Conservation (phyloP, 2,797 vertebrate species). For the Acipenser ruthenus region DNA sequence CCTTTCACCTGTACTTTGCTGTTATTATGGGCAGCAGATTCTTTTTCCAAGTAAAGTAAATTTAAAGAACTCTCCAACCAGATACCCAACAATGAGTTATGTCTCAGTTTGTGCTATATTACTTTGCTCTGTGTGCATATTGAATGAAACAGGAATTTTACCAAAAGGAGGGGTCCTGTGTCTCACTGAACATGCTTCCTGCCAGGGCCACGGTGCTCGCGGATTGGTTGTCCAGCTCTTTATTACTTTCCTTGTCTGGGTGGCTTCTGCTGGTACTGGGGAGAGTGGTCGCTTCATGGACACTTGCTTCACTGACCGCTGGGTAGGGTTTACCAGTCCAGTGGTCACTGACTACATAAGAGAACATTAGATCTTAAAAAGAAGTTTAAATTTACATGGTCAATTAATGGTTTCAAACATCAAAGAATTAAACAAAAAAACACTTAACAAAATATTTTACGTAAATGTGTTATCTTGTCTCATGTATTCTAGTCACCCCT, state of each 20-base stretch:
- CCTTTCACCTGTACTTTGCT: no score
- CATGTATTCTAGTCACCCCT: no score
- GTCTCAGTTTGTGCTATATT: no score
- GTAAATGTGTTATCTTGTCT: not conserved
- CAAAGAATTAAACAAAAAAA: not conserved
- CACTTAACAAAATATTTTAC: no score
- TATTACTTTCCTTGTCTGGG: conserved; percentile 27
- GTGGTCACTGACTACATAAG: conserved; percentile 75
- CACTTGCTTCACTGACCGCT: conserved; percentile 39
- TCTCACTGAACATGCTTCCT: conserved; percentile 42
- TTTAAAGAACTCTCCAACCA: no score
- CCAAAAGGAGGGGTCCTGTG: conserved; percentile 49
- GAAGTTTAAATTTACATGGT: conserved; percentile 48
- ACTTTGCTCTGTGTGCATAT: not conserved
- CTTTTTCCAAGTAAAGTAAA: no score
- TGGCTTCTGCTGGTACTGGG: conserved; percentile 49
- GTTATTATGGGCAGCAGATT: no score
- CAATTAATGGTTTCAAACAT: no score
- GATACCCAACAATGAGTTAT: no score
- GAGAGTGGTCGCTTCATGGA: conserved; percentile 51
- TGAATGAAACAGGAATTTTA: conserved; percentile 24
- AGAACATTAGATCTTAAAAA: conserved; percentile 66
- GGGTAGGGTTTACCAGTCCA: conserved; percentile 62
- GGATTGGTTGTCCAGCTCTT: conserved; percentile 46
- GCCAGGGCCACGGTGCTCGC: conserved; percentile 51